Evolutionary conservation across 1,140 invertebrate genomes (phyloP), one percentile per base, ranked within the genome.

Genomic region (Caerostris darwini): DNA sequence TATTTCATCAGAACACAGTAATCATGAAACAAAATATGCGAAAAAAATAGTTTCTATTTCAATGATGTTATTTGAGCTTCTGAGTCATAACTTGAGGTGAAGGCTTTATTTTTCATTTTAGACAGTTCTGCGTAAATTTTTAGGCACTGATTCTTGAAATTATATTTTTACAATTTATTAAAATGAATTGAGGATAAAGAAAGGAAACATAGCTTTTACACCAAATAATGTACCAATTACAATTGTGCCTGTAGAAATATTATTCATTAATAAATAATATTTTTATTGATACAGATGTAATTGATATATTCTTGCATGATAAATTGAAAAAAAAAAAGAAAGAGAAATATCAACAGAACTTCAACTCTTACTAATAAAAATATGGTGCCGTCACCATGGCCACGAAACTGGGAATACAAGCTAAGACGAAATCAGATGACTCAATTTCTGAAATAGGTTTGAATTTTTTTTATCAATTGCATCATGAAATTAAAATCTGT

Each of bases 311-410:
- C 34, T 34, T 34, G 34, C 0, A 34, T 34, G 34, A 34, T 34
- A 34, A 34, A 34, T 34, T 34, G 34, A 34, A 34, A 34, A 34
- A 34, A 34, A 34, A 34, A 34, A 34, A 34, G 34, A 34, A 34
- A 34, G 34, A 34, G 34, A 34, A 34, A 34, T 34, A 34, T 34
- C 34, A 34, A 67, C 12, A 67, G 7, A 81, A 85, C 83, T 85
- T 85, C 83, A 88, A 88, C 86, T 88, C 53, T 50, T 64, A 53
- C 59, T 64, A 19, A 58, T 34, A 19, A 67, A 54, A 88, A 67
- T 54, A 64, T 64, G 58, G 59, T 87, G 89, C 90, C 67, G 90
- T 91, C 90, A 82, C 71, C 90, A 91, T 91, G 90, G 90, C 90
- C 90, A 91, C 90, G 90, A 54, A 58, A 50, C 6, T 87, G 4